Conservation (phyloP, 2,888 invertebrate species). For the Aphodius granarius region DNA sequence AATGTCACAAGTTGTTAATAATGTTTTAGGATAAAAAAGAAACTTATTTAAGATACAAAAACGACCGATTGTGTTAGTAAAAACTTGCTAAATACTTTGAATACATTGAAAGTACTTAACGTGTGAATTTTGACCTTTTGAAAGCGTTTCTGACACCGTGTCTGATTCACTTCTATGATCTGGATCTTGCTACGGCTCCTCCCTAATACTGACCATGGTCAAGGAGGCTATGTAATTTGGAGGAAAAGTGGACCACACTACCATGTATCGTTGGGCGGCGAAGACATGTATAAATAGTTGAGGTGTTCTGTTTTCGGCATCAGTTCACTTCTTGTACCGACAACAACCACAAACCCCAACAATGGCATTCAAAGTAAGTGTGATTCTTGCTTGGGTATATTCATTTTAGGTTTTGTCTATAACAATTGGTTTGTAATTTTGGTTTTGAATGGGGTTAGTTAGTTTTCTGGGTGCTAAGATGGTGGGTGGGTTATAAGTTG, state of each 20-base stretch:
- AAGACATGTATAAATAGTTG: constrained; percentile 28
- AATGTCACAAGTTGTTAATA: too few relatives aligned
- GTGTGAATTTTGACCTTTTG: too few relatives aligned
- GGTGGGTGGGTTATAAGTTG: background rate
- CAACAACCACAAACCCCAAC: constrained; percentile 30
- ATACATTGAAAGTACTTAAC: too few relatives aligned
- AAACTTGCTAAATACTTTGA: too few relatives aligned
- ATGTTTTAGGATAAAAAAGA: too few relatives aligned
- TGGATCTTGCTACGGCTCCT: too few relatives aligned
- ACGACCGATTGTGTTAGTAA: too few relatives aligned
- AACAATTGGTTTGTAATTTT: background rate
- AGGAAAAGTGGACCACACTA: constrained; percentile 50
- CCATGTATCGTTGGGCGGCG: constrained; percentile 29
- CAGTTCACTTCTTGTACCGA: constrained; percentile 38
- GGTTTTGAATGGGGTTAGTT: background rate
- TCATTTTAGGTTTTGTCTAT: background rate
- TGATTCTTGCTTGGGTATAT: background rate
- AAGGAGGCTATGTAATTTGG: constrained; percentile 32
- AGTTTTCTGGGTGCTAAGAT: background rate
- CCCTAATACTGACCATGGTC: constrained; percentile 51
- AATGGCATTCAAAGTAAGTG: constrained; percentile 49
- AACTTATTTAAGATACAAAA: too few relatives aligned
- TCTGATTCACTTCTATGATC: too few relatives aligned
- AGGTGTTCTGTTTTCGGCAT: constrained; percentile 30
- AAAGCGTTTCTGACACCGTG: too few relatives aligned